phyloP scores from a whole-genome alignment of 2,888 invertebrate genomes.

The Vanessa cardui region DNA sequence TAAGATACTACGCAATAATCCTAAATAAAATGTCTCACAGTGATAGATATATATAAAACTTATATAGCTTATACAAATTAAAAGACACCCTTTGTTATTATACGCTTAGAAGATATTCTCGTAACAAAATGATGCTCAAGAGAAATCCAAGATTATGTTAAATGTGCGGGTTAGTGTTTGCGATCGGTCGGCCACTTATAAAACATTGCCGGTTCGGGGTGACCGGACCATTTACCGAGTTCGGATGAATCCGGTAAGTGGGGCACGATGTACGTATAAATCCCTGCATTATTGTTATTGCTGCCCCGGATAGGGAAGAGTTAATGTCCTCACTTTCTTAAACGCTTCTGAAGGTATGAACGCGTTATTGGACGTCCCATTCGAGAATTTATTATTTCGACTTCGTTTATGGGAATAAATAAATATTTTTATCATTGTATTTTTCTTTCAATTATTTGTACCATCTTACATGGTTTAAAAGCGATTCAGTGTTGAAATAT shows the following conservation, averaged over 20 bases:
- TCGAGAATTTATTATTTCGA: slow-evolving; percentile 12
- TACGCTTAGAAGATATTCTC: slow-evolving; percentile 12
- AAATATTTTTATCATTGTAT: slow-evolving; percentile 5
- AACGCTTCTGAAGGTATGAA: slow-evolving; percentile 12
- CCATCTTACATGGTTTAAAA: background rate
- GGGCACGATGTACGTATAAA: slow-evolving; percentile 65
- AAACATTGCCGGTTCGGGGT: slow-evolving; percentile 51
- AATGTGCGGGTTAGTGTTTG: slow-evolving; percentile 55
- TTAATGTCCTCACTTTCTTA: slow-evolving; percentile 31
- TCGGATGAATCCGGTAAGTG: slow-evolving; percentile 66
- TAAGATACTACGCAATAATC: background rate
- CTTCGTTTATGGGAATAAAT: slow-evolving; percentile 8
- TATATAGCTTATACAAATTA: background rate
- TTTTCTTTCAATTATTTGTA: background rate
- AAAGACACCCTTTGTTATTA: slow-evolving; percentile 7
- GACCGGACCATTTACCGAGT: slow-evolving; percentile 41
- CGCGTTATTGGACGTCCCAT: slow-evolving; percentile 24
- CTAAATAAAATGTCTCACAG: background rate
- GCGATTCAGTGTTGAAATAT: too few species aligned
- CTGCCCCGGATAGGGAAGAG: slow-evolving; percentile 39
- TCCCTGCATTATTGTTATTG: slow-evolving; percentile 57
- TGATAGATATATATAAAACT: background rate
- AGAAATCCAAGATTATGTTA: slow-evolving; percentile 66
- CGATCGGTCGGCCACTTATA: slow-evolving; percentile 59
- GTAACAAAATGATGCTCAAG: slow-evolving; percentile 20